These are phyloP conservation scores for Bombus impatiens DNA, from an alignment of 1,140 invertebrate species.

Conservation along the genomic window DNA sequence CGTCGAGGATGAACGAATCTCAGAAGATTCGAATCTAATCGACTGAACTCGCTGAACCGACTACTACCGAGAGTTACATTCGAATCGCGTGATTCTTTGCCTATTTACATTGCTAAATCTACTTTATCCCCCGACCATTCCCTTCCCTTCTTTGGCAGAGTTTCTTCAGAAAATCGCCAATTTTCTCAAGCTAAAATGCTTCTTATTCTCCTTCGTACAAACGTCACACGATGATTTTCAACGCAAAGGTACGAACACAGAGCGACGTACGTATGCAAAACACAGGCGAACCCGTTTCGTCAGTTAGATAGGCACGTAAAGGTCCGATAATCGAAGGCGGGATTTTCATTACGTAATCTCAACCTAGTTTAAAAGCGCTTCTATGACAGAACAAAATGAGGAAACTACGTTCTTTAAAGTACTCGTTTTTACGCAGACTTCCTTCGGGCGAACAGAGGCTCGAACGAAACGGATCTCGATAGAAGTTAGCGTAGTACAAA, in stretches of 20 bases:
- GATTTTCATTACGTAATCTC: conserved; percentile 15
- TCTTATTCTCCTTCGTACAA: background rate
- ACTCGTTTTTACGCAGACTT: background rate
- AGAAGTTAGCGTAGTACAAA: background rate
- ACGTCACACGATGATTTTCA: background rate
- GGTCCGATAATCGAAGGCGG: background rate
- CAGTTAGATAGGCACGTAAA: background rate
- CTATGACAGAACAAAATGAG: conserved; percentile 6
- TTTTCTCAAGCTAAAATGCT: background rate
- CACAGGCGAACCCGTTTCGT: background rate
- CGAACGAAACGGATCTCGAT: background rate
- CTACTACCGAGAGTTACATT: background rate
- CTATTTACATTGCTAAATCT: conserved; percentile 19
- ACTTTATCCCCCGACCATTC: background rate
- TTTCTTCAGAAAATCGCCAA: background rate
- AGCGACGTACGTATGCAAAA: background rate
- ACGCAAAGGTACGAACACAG: background rate
- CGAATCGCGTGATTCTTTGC: background rate
- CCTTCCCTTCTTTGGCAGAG: no score
- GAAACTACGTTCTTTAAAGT: conserved; percentile 1
- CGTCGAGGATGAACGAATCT: no score
- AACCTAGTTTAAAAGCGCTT: background rate
- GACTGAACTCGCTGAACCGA: no score
- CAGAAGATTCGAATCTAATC: no score
- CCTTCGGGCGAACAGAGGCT: background rate